These are phyloP conservation scores for Melanocharis versteri DNA, from an alignment of 2,113 vertebrate genomes.

Conservation along the genomic window DNA sequence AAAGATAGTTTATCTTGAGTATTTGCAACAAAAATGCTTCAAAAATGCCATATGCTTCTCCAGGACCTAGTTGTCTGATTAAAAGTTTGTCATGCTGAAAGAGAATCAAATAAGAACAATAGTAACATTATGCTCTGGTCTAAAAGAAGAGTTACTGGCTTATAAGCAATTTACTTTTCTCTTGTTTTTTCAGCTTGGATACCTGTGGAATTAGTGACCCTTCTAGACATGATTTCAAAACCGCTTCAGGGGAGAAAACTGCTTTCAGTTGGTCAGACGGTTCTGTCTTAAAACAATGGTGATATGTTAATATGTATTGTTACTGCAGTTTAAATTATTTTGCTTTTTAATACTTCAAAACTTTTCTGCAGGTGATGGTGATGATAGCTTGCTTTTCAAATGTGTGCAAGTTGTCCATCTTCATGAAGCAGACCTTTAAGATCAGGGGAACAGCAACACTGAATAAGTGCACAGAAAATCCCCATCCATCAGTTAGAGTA, in stretches of 20 bases:
- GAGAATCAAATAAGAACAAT: neutral
- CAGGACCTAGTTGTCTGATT: neutral
- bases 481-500: neutral
- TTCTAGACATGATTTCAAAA: slow-evolving; percentile 33
- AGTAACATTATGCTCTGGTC: neutral
- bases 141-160: neutral
- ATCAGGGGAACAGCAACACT: neutral
- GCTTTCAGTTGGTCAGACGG: neutral
- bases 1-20: neutral
- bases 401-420: neutral
- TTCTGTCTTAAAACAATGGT: neutral
- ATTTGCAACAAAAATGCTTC: neutral
- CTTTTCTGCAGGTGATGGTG: neutral
- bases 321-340: neutral
- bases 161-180: slow-evolving; percentile 28
- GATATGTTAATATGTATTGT: neutral
- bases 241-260: neutral
- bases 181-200: slow-evolving; percentile 18
- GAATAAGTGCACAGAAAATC: neutral
- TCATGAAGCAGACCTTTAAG: neutral
- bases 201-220: slow-evolving; percentile 25
- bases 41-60: neutral
- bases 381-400: neutral
- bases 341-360: neutral
- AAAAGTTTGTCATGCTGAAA: neutral